phyloP scores from a whole-genome alignment of 2,888 invertebrate genomes.

The Falcaria lacertinaria region DNA sequence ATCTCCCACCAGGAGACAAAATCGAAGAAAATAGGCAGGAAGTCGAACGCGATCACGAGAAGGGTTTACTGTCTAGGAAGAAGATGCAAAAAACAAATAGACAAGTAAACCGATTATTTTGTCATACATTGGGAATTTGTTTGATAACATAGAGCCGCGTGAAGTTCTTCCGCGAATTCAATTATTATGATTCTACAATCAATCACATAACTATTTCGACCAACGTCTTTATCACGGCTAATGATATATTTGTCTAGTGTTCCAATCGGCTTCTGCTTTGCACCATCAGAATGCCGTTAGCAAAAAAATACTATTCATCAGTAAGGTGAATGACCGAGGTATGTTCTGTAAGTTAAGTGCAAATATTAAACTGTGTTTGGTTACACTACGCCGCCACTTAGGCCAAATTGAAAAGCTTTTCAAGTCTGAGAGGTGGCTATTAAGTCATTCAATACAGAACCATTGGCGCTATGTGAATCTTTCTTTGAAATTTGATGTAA shows the following conservation, averaged over 20 bases:
- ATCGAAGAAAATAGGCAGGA: too few relatives aligned
- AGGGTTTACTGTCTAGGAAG: too few relatives aligned
- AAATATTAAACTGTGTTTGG: slow-evolving; percentile 32
- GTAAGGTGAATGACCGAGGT: slow-evolving; percentile 37
- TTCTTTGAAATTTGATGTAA: too few relatives aligned
- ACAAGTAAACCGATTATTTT: too few relatives aligned
- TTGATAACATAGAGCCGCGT: too few relatives aligned
- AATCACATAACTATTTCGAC: not conserved
- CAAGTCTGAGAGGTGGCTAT: not conserved
- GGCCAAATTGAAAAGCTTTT: not conserved
- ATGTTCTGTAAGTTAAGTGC: slow-evolving; percentile 24
- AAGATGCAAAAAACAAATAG: too few relatives aligned
- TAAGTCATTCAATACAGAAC: not conserved
- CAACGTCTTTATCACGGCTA: not conserved
- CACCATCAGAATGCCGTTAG: slow-evolving; percentile 10
- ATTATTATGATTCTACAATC: not conserved
- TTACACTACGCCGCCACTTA: slow-evolving; percentile 11
- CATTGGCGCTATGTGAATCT: not conserved
- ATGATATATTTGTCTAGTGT: not conserved
- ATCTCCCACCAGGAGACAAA: too few relatives aligned
- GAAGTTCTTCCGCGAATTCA: not conserved
- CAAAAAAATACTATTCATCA: slow-evolving; percentile 26
- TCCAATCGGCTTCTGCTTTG: not conserved
- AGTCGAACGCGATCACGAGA: too few relatives aligned
- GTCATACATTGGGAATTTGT: too few relatives aligned